Base-by-base conservation (phyloP, 2,888 invertebrate genomes). In the Perdita meconis region DNA sequence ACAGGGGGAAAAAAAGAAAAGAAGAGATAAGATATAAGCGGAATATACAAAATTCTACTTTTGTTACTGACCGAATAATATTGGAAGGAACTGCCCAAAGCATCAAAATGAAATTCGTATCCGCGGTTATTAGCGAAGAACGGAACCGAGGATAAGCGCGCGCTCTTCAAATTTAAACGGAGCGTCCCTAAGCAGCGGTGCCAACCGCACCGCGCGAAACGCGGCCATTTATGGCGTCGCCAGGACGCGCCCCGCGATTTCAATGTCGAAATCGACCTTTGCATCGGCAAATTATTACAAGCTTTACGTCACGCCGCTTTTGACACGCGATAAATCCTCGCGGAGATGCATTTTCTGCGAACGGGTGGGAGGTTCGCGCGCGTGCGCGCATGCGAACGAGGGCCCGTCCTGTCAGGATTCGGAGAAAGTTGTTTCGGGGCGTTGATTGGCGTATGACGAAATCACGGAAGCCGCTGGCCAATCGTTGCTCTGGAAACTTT, bases 341-440 rank as follows among this genome's bases (percentile, higher is more conserved):
- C 22, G 40, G 68, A 69, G 71, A 78, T 82, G 82, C 81, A 82
- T 66, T 82, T n/a, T 80, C 73, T 68, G 73, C 65, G 61, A 68
- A 73, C 42, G 80, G 61, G 65, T 67, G 50, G 22, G 67, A 34
- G 57, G n/a, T n/a, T n/a, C n/a, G 63, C 19, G 26, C 64, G 50
- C 36, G 65, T 50, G 63, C 70, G 34, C 8, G 47, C 73, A 71
- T 65, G 74, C 75, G 36, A 50, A 64, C 53, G 57, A 76, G 76
- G 73, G 61, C 71, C 66, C 55, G 66, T 74, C 65, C 75, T 79
- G 74, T 77, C 80, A 84, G 81, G 81, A 84, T 85, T 86, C 80
- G 86, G 89, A 89, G 89, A 89, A 89, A 89, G 89, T 89, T 86
- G 89, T 87, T 86, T 84, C 83, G 74, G 77, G 84, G 86, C 83